Evolutionary conservation across 1,140 invertebrate species (phyloP).

Genomic region (Polyergus mexicanus): DNA sequence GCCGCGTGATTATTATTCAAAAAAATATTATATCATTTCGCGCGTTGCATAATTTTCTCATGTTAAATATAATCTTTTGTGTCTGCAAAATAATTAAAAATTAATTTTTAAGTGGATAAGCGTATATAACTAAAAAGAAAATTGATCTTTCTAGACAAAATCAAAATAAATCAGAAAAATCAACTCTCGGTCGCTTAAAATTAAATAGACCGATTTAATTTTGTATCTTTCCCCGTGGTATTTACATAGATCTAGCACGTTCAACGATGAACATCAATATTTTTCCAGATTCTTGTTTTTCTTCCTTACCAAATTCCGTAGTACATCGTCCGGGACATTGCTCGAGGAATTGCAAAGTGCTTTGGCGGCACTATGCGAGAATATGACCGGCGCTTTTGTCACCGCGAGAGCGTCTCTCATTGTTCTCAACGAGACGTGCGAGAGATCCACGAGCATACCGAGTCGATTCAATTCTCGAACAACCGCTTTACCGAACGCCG

Average conservation of each 20-base stretch:
- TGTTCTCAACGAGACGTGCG: constrained; percentile 95
- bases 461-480: constrained; percentile 95
- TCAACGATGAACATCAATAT: too few species aligned
- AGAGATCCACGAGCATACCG: constrained; percentile 98
- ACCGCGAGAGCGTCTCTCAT: constrained; percentile 94
- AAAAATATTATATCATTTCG: neutral
- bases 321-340: constrained; percentile 95
- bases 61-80: neutral
- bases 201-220: neutral
- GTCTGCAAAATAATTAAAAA: neutral
- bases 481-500: constrained; percentile 91
- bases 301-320: constrained; percentile 90
- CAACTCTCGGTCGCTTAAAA: neutral
- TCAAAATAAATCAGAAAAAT: constrained; percentile 19
- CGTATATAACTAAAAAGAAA: neutral
- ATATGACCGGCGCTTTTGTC: constrained; percentile 95
- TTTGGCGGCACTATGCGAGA: constrained; percentile 96
- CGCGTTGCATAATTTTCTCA: neutral
- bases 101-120: neutral
- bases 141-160: neutral
- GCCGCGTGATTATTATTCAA: constrained; percentile 10
- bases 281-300: neutral
- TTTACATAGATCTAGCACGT: neutral
- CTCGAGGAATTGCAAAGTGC: constrained; percentile 94
- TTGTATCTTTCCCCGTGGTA: neutral